Base-by-base conservation (phyloP, 2,113 vertebrate species). In the Lipophrys pholis region DNA sequence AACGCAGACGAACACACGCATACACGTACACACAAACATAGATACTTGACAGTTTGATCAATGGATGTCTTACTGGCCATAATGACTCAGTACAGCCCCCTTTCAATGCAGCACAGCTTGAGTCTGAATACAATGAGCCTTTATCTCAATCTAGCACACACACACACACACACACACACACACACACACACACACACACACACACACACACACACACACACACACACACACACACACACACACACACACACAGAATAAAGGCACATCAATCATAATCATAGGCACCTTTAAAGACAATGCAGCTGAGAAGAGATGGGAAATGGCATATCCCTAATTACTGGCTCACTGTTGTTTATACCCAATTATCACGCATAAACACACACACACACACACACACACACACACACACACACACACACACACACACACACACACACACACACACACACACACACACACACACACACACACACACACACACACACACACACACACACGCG, bases 231-330 rank as follows among this genome's bases (percentile, higher is more conserved):
- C 21, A 30, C 21, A 30, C 21, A 30, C 21, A 30, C 21, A 54
- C 3, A 30, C 21, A 30, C 21, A 30, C 21, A 30, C 21, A 30
- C 21, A 54, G 2, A 30, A 81, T 88, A 90, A 85, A 88, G 82
- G 68, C 82, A 67, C 87, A 91, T 92, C 89, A 91, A 86, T 92
- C 89, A 89, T 77, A 79, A 83, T 84, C 82, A 86, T 30, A 54
- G 70, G 58, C 89, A 92, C 90, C 89, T 92, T 91, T 91, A 89
- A 84, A 89, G 85, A 92, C 90, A 92, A 91, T 91, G 41, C 79
- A 60, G 69, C 76, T 15, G 68, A 68, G 61, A 67, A 42, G 46
- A 72, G 75, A 80, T 53, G 69, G 83, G 76, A 87, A 90, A 87
- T 90, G 89, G 82, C 89, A 87, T 70, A 61, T 78, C 68, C 69